phyloP scores from a whole-genome alignment of 2,797 vertebrate genomes.

The Hybognathus amarus region DNA sequence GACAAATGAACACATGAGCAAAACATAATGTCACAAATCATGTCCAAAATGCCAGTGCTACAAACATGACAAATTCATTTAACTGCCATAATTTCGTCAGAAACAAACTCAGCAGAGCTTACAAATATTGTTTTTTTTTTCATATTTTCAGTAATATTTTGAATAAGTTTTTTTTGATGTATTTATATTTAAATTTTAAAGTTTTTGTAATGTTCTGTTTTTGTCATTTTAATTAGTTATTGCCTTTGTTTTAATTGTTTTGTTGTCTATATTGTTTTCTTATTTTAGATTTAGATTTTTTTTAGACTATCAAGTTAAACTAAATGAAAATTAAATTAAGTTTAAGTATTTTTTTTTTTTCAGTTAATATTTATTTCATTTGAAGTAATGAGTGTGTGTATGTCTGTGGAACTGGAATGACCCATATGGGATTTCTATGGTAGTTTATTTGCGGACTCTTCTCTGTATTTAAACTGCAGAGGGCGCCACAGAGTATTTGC shows the following conservation, averaged over 20 bases:
- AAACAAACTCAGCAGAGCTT: not conserved
- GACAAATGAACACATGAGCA: conserved; percentile 63
- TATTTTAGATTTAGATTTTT: not conserved
- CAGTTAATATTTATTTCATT: not conserved
- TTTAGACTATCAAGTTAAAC: not conserved
- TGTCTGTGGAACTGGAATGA: not conserved
- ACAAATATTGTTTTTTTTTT: too few relatives aligned
- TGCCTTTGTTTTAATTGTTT: not conserved
- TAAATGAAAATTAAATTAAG: not conserved
- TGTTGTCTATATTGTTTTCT: not conserved
- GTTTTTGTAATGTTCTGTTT: not conserved
- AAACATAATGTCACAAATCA: conserved; percentile 73
- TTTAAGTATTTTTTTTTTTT: not conserved
- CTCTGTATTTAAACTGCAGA: conserved; percentile 65
- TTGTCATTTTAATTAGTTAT: not conserved
- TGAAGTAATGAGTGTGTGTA: not conserved
- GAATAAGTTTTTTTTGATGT: too few relatives aligned
- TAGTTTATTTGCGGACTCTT: not conserved
- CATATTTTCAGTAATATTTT: too few relatives aligned
- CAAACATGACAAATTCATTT: not conserved
- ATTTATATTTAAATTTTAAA: not conserved
- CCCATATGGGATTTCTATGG: not conserved
- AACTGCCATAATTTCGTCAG: not conserved
- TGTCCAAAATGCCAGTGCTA: conserved; percentile 16
- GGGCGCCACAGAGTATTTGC: conserved; percentile 58